Conservation (phyloP, 2,797 vertebrate genomes). For the Gallinago nigripennis region DNA sequence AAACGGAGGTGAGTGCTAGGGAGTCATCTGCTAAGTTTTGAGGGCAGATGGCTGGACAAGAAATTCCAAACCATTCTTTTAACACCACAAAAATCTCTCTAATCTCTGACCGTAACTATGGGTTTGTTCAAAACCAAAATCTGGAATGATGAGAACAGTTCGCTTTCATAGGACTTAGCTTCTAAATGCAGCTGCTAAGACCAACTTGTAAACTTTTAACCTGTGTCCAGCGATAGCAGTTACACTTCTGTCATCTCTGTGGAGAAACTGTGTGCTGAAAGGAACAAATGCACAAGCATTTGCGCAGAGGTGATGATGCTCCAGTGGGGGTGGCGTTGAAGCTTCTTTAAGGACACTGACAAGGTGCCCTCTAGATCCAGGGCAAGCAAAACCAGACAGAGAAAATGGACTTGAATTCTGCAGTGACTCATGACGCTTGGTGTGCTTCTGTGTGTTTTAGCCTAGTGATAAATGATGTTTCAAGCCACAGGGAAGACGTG, state of each 20-base stretch:
- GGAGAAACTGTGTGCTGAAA: neutral
- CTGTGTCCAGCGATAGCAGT: neutral
- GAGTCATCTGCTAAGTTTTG: conserved; percentile 4
- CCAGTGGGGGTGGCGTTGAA: neutral
- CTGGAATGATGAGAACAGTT: neutral
- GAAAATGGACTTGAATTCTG: neutral
- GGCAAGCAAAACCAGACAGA: neutral
- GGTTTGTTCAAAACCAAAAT: neutral
- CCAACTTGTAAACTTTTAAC: neutral
- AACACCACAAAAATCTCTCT: conserved; percentile 9
- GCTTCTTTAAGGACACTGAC: neutral
- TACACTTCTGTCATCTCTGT: neutral
- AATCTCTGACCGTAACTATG: neutral
- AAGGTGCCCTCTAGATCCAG: neutral
- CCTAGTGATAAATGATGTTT: neutral
- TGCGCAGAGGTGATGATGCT: neutral
- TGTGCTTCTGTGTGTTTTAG: neutral
- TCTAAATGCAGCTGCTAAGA: neutral
- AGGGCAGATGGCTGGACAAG: neutral
- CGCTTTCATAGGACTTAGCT: neutral
- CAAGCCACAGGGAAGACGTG: neutral
- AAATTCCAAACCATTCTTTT: conserved; percentile 4
- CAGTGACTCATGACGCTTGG: neutral
- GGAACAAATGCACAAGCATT: neutral
- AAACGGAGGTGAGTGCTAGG: neutral